phyloP scores from a whole-genome alignment of 2,797 vertebrate species.

The Lagorchestes hirsutus region DNA sequence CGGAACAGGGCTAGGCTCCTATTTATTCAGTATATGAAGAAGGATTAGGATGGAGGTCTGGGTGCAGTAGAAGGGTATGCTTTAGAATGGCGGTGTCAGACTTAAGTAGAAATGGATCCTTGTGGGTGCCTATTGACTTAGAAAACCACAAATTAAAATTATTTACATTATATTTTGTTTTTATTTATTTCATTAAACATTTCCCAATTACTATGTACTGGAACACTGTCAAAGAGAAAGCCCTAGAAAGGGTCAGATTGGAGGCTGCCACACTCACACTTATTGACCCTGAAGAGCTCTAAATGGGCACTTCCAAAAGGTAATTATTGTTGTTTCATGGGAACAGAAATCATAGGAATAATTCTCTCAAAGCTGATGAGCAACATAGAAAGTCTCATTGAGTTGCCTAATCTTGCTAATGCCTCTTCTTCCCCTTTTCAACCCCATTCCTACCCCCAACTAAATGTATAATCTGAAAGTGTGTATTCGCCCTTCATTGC shows the following conservation, averaged over 20 bases:
- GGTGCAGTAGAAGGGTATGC: conserved; percentile 67
- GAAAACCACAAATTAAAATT: neutral
- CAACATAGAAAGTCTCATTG: conserved; percentile 82
- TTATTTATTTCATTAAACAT: neutral
- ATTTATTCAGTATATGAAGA: conserved; percentile 76
- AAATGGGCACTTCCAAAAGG: conserved; percentile 82
- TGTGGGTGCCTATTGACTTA: neutral
- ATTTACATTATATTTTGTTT: neutral
- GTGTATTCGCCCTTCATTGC: too few relatives aligned
- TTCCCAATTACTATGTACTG: neutral
- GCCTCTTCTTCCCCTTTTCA: neutral
- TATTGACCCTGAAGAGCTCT: conserved; percentile 82
- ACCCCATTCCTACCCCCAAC: neutral
- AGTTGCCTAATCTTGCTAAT: conserved; percentile 55
- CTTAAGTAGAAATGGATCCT: neutral
- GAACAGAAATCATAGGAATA: conserved; percentile 84
- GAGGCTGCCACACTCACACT: conserved; percentile 72
- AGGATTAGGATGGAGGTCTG: conserved; percentile 70
- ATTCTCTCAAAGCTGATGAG: conserved; percentile 83
- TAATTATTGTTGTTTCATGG: conserved; percentile 84
- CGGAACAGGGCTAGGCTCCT: neutral
- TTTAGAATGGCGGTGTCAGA: conserved; percentile 7
- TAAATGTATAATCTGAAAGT: neutral
- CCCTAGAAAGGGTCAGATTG: conserved; percentile 75
- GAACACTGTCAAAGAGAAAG: conserved; percentile 71